phyloP scores from a whole-genome alignment of 2,888 invertebrate species.

The Coecobrya sp. region DNA sequence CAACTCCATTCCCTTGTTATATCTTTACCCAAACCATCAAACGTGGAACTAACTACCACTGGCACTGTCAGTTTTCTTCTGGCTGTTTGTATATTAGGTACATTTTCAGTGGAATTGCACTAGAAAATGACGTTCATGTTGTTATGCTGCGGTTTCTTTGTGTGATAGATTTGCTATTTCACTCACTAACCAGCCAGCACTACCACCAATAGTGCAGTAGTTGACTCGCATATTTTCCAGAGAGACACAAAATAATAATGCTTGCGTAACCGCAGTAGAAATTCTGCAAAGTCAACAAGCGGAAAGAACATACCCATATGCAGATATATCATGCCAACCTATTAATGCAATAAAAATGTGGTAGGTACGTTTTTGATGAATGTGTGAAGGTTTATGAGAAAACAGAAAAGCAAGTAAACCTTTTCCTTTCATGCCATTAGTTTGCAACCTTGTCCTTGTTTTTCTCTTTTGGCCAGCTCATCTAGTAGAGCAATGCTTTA shows the following conservation, averaged over 20 bases:
- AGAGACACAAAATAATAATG: slow-evolving; percentile 54
- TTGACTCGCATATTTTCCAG: slow-evolving; percentile 16
- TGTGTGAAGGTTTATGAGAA: slow-evolving; percentile 47
- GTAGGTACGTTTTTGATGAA: not conserved
- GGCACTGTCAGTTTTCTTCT: not conserved
- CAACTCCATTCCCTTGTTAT: slow-evolving; percentile 37
- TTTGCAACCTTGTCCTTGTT: slow-evolving; percentile 66
- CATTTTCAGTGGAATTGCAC: not conserved
- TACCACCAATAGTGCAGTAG: not conserved
- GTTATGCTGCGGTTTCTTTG: slow-evolving; percentile 55
- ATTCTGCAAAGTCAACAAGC: slow-evolving; percentile 62
- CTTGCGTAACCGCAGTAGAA: slow-evolving; percentile 48
- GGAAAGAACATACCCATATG: slow-evolving; percentile 40
- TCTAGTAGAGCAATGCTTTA: not conserved
- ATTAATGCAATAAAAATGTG: not conserved
- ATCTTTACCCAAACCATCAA: slow-evolving; percentile 4
- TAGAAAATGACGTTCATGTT: slow-evolving; percentile 1
- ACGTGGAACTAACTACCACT: not conserved
- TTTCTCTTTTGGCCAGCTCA: slow-evolving; percentile 1
- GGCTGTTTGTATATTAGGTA: not conserved
- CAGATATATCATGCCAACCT: not conserved
- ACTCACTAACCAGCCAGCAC: not conserved
- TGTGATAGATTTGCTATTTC: slow-evolving; percentile 57
- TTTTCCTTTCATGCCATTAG: slow-evolving; percentile 24
- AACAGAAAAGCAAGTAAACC: not conserved